phyloP scores from a whole-genome alignment of 2,113 vertebrate genomes.

The Semicossyphus pulcher region DNA sequence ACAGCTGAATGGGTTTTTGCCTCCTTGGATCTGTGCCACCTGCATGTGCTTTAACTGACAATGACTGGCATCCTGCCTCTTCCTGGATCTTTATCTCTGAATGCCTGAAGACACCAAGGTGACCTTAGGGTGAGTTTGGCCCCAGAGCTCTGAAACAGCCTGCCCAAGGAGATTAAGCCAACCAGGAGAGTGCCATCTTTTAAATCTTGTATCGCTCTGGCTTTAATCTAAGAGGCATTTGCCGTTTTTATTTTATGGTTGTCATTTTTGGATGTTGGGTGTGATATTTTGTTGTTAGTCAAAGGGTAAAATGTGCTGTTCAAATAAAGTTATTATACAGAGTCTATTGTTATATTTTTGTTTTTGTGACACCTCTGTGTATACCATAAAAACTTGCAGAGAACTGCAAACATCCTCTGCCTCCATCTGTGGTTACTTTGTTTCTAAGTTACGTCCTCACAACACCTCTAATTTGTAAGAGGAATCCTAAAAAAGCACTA shows the following conservation, averaged over 20 bases:
- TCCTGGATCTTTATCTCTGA: slow-evolving; percentile 42
- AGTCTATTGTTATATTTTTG: too few species aligned
- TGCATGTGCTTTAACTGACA: slow-evolving; percentile 41
- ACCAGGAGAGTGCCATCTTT: not conserved
- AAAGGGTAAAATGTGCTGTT: slow-evolving; percentile 2
- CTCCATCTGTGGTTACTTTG: not conserved
- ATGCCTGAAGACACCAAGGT: slow-evolving; percentile 25
- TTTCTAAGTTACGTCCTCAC: not conserved
- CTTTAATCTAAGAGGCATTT: not conserved
- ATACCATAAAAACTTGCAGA: slow-evolving; percentile 11
- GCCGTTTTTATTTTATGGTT: not conserved
- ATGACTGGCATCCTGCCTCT: slow-evolving; percentile 63
- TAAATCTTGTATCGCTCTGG: not conserved
- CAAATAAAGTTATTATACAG: not conserved
- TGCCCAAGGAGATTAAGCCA: slow-evolving; percentile 31
- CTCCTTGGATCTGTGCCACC: slow-evolving; percentile 41
- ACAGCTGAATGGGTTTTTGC: slow-evolving; percentile 19
- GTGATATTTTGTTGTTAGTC: not conserved
- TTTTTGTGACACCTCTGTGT: slow-evolving; percentile 2
- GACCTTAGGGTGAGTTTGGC: slow-evolving; percentile 24
- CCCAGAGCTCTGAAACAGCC: slow-evolving; percentile 13
- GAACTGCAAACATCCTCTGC: not conserved
- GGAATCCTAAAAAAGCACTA: slow-evolving; percentile 6
- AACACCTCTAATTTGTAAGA: slow-evolving; percentile 27
- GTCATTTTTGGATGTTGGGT: not conserved